Evolutionary conservation across 2,888 invertebrate genomes (phyloP).

Genomic region (Sipha maydis): DNA sequence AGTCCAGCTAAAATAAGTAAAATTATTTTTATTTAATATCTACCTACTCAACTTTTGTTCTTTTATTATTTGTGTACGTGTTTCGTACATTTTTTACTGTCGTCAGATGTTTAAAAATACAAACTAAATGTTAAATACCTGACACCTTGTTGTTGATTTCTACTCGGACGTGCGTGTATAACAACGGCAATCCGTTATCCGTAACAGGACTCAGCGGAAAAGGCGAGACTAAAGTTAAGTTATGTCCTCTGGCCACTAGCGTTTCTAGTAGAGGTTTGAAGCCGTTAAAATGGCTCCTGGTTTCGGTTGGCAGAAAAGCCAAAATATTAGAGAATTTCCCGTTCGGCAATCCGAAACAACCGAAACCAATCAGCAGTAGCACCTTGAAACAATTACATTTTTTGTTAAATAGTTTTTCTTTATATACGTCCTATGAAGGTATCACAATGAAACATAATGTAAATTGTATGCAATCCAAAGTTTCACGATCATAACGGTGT

Average conservation of each 20-base stretch:
- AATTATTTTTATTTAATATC: no score
- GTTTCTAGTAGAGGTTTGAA: slow-evolving; percentile 28
- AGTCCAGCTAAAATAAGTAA: no score
- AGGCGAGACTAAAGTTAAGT: slow-evolving; percentile 48
- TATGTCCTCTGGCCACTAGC: slow-evolving; percentile 44
- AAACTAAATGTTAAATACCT: background rate
- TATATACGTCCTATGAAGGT: no score
- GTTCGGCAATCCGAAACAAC: background rate
- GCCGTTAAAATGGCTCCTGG: slow-evolving; percentile 42
- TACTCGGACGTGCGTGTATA: slow-evolving; percentile 23
- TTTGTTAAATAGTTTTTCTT: no score
- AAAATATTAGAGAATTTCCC: slow-evolving; percentile 10
- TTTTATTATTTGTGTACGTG: no score
- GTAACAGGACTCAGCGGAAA: background rate
- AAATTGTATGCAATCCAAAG: no score
- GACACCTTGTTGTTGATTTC: background rate
- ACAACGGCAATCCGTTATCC: background rate
- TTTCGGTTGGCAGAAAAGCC: slow-evolving; percentile 34
- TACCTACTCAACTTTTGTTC: no score
- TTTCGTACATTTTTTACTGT: no score
- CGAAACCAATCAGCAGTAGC: background rate
- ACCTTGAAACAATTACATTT: background rate
- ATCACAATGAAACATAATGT: no score
- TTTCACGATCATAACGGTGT: no score
- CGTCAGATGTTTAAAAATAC: no score